Conservation (phyloP, 2,888 invertebrate species). For the Sphinx pinastri region DNA sequence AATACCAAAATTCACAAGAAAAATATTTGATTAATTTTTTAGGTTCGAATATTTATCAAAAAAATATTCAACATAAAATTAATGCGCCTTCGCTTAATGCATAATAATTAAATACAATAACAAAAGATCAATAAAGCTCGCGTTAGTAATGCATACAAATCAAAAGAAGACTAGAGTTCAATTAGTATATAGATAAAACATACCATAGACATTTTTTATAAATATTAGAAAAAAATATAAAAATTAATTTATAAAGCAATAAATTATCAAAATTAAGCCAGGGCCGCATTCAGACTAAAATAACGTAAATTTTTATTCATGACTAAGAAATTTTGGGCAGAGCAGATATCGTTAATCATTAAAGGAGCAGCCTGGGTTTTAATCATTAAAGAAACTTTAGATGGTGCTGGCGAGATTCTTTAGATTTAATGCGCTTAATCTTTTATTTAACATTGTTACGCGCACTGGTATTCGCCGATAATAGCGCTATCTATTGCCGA, state of each 20-base stretch:
- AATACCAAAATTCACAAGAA: too few relatives aligned
- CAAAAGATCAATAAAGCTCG: background rate
- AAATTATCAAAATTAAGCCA: background rate
- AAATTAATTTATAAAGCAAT: background rate
- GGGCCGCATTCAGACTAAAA: background rate
- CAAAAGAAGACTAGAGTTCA: constrained; percentile 11
- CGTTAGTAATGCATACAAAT: background rate
- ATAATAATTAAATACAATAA: background rate
- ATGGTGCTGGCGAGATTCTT: too few relatives aligned
- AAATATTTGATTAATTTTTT: background rate
- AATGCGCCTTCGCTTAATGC: background rate
- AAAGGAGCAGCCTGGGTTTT: background rate
- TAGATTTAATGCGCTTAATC: too few relatives aligned
- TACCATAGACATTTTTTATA: background rate
- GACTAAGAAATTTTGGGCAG: background rate
- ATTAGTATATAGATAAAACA: background rate
- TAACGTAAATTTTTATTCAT: background rate
- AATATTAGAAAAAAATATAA: background rate
- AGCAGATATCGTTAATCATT: background rate
- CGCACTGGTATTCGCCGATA: too few relatives aligned
- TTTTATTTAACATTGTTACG: too few relatives aligned
- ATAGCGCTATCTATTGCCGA: too few relatives aligned
- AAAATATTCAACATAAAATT: background rate
- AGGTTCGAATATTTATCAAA: background rate
- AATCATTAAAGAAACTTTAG: too few relatives aligned